Evolutionary conservation across 2,797 vertebrate genomes (phyloP).

Genomic region (Cygnus olor): DNA sequence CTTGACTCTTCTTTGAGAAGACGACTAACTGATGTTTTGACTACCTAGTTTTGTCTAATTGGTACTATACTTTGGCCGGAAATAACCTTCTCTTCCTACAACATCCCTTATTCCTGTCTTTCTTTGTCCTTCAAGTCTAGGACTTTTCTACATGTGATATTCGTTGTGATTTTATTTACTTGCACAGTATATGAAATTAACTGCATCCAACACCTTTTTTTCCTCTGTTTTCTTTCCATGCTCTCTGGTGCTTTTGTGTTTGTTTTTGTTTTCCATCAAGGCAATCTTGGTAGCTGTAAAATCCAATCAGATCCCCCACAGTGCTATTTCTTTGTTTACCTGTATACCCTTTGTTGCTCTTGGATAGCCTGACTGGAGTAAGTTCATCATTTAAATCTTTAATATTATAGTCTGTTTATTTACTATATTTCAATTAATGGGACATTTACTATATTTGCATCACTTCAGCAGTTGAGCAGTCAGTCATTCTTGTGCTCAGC

Average conservation of each 20-base stretch:
- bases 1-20: slow-evolving; percentile 12
- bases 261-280: neutral
- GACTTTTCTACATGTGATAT: neutral
- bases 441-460: neutral
- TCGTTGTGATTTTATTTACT: neutral
- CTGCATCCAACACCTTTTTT: neutral
- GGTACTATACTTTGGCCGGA: neutral
- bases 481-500: neutral
- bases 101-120: neutral
- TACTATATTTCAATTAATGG: neutral
- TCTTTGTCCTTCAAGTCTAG: neutral
- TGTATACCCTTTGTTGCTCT: neutral
- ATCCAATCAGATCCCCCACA: neutral
- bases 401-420: neutral
- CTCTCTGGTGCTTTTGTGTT: neutral
- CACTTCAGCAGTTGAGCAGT: neutral
- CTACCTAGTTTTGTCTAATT: neutral
- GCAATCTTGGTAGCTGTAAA: neutral
- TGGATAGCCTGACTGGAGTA: neutral
- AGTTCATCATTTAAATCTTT: neutral
- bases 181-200: too few species aligned
- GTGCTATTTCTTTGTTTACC: neutral
- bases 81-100: neutral
- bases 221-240: neutral
- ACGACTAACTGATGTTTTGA: neutral